Base-by-base conservation (phyloP, 2,113 vertebrate genomes). In the Varanus komodoensis region DNA sequence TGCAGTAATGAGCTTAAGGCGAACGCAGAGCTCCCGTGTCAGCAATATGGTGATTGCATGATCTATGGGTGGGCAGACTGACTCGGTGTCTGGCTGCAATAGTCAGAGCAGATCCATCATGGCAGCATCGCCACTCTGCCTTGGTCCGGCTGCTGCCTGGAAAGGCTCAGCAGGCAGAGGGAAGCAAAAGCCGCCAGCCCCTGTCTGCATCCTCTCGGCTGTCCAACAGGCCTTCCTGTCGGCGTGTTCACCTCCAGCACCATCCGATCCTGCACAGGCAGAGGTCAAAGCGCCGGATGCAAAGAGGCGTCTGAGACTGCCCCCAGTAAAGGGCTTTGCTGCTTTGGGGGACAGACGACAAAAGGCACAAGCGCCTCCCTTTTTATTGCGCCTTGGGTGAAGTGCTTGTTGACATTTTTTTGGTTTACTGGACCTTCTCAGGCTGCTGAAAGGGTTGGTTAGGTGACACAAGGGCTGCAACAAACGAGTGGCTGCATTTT, bases 121-220 rank as follows among this genome's bases (percentile, higher is more conserved):
- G 64, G 38, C 38, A 44, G 38, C 38, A 44, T 44, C 38, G 38
- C n/a, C n/a, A 88, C 92, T 78, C 91, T 86, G 91, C 92, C 89
- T 0, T 73, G 81, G 44, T 4, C 8, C 88, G 91, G 27, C 29
- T 44, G 90, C 57, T 94, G 92, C 93, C 88, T 92, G 92, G 94
- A 94, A 92, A 90, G 38, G 64, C 73, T 91, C 93, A 94, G 94
- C 93, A 94, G 88, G 79, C 68, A 81, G 77, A 71, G 93, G 44
- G 92, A 91, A 80, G 44, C 11, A 87, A 90, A 44, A 77, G 0
- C 11, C 7, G 29, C 25, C 69, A 57, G 57, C n/a, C 15, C 2
- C 23, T 48, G 21, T 8, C 34, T 64, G 1, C 38, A 2, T 21
- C 8, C 17, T 87, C 54, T 50, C 27, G 3, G 61, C 74, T 77